Evolutionary conservation across 2,888 invertebrate genomes (phyloP).

Genomic region (Hecatera dysodea): DNA sequence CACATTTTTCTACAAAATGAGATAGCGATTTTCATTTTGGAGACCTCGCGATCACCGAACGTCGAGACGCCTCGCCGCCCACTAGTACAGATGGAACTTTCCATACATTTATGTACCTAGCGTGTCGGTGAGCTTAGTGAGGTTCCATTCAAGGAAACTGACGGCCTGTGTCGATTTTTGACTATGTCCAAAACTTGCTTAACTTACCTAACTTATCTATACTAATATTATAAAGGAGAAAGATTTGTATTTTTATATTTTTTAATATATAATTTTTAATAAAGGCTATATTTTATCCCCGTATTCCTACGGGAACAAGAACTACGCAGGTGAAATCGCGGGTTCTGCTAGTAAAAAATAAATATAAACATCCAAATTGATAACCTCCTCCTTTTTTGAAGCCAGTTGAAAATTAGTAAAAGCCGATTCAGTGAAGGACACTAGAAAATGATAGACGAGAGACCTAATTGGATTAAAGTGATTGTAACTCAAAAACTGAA

Average conservation of each 20-base stretch:
- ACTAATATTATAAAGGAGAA: no score
- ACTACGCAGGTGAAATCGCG: no score
- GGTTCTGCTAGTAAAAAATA: no score
- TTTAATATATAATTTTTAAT: no score
- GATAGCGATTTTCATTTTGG: neutral
- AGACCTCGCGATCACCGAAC: neutral
- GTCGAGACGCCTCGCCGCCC: neutral
- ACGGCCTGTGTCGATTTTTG: no score
- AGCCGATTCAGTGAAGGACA: slow-evolving; percentile 12
- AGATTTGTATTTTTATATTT: no score
- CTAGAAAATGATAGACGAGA: slow-evolving; percentile 17
- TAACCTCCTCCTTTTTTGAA: no score
- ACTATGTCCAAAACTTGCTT: neutral
- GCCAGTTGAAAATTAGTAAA: neutral
- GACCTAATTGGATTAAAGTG: slow-evolving; percentile 33
- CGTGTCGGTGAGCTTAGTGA: neutral
- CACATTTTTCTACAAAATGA: neutral
- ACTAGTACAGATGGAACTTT: neutral
- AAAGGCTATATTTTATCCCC: no score
- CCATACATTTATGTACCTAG: neutral
- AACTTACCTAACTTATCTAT: no score
- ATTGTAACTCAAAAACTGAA: slow-evolving; percentile 34
- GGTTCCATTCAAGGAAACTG: no score
- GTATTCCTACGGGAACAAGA: no score
- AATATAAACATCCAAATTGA: slow-evolving; percentile 28